Percentiles rank a stretch among this genome's conserved stretches.
Conservation (phyloP, 2,888 invertebrate species). For the Orthonevra nobilis region DNA sequence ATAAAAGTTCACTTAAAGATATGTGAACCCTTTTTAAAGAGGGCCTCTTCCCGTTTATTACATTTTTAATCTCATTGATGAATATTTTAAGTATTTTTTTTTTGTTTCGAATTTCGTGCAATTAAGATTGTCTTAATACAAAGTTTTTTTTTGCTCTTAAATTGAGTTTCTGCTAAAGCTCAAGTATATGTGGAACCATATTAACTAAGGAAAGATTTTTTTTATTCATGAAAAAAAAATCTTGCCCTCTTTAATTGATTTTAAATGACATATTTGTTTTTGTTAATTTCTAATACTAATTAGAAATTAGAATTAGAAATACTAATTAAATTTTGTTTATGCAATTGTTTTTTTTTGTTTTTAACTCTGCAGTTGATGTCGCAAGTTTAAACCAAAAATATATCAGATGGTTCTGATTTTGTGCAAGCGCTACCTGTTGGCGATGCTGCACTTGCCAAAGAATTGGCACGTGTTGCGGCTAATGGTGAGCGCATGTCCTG, state of each 20-base stretch:
- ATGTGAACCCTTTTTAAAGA: neutral
- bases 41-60: slow-evolving; percentile 12
- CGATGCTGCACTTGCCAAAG: slow-evolving; percentile 86
- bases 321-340: neutral
- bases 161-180: slow-evolving; percentile 20
- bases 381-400: slow-evolving; percentile 77
- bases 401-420: slow-evolving; percentile 82
- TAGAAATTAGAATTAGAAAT: slow-evolving; percentile 2
- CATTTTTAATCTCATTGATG: slow-evolving; percentile 33
- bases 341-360: neutral
- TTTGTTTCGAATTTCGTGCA: neutral
- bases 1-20: too few relatives aligned
- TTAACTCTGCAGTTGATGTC: slow-evolving; percentile 42
- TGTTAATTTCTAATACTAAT: neutral
- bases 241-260: neutral
- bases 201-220: neutral
- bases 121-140: slow-evolving; percentile 32
- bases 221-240: neutral
- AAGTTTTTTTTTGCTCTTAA: neutral
- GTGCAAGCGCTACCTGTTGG: slow-evolving; percentile 87
- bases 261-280: neutral
- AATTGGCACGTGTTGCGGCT: slow-evolving; percentile 86
- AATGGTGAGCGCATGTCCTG: slow-evolving; percentile 85
- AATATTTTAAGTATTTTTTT: neutral
- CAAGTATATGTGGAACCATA: slow-evolving; percentile 9